Base-by-base conservation (phyloP, 2,888 invertebrate genomes). In the Drosophila anomalipes region DNA sequence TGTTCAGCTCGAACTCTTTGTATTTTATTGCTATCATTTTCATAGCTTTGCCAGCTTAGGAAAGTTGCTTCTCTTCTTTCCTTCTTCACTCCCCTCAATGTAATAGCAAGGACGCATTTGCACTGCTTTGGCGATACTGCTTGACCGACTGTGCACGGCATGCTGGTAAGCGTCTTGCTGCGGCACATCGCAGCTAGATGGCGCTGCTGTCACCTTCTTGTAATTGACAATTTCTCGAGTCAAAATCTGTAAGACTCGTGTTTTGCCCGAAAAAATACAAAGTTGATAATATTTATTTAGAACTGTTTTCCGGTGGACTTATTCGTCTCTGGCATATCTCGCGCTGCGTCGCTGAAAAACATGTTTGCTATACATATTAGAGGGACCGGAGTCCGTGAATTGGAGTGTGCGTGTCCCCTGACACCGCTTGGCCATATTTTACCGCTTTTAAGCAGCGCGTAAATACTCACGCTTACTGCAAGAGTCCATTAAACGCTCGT, bases 401-500 rank as follows among this genome's bases (percentile, higher is more conserved):
- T 26, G 53, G 47, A 51, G 78, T 58, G 60, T 63, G 64, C 64
- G 51, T 68, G 73, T 66, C 79, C 85, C 82, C 77, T 65, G 71
- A 76, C 86, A 83, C 68, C 87, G 83, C 82, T 86, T 83, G 80
- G 86, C 78, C 84, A 87, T 86, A 89, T 82, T 87, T 89, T 85
- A 89, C 80, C 80, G 84, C 85, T 89, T 85, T 89, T 87, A 90
- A 86, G 85, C 90, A 85, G 82, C 86, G 89, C 87, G 89, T 88
- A 89, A 89, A 90, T 89, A 89, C 89, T 87, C 87, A 82, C 86
- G 89, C 84, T 86, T 89, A 91, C 86, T 86, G 91, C 91, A 91
- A 92, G 91, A 91, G 86, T 91, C 93, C 92, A 93, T 93, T 93
- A 93, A 93, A 93, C 91, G 86, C 81, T 92, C 93, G 91, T 93